Base-by-base conservation (phyloP, 2,888 invertebrate genomes). In the Exephanes ischioxanthus region DNA sequence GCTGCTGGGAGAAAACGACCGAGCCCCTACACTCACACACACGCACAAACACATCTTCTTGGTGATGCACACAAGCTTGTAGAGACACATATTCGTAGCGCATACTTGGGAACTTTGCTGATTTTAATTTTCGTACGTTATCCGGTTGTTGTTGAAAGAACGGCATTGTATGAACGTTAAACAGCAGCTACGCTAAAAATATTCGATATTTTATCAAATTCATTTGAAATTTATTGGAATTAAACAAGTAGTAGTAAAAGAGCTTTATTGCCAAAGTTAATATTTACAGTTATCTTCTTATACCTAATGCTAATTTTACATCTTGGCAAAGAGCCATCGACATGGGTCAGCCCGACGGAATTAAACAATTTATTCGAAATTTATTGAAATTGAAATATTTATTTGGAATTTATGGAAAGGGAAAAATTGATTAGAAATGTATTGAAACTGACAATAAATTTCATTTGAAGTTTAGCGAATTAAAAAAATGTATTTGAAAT, bases 1-100 rank as follows among this genome's bases (percentile, higher is more conserved):
- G 33, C 33, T 41, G 16, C 45, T 26, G 9, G 51, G 63, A 22
- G 63, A n/a, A 33, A 53, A 75, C 53, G 76, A 76, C 80, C 84
- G 84, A 80, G 80, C 84, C 71, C 80, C 48, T 80, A 22, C 30
- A 70, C 48, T 66, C 71, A 66, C 70, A 84, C 75, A 80, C 41
- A 73, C 41, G 22, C 26, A 48, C 45, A 4, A 41, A 68, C 67
- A 26, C 19, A 67, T 41, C 26, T 41, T 58, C 22, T 30, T 63
- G 33, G 33, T 33, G 30, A 0, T 45, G 63, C 33, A 73, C 45
- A 73, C 41, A 30, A 19, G 30, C 16, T 22, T 30, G 11, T 22
- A 68, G n/a, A 81, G 37, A 48, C 73, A 51, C 26, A 67, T n/a
- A 33, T 58, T 58, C 66, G 33, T 80, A 33, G 33, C 48, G 26